Base-by-base conservation (phyloP, 2,797 vertebrate genomes). In the Tiaroga cobitis region DNA sequence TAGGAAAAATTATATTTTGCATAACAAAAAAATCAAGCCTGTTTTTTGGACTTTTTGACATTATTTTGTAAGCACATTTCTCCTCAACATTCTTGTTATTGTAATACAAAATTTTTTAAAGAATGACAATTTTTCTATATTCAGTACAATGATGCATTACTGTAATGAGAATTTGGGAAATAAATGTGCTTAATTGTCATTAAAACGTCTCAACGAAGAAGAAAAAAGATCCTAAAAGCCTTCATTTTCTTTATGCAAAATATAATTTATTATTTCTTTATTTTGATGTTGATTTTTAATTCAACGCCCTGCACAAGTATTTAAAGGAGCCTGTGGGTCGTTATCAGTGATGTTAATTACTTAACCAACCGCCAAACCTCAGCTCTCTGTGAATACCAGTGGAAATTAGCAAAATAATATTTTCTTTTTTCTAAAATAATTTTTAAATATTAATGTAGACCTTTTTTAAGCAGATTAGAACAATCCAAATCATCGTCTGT, bases 381-480 rank as follows among this genome's bases (percentile, higher is more conserved):
- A 81, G 65, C 16, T 8, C 41, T 80, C 79, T 19, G 63, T 8
- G 18, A 13, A 43, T 24, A 63, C 54, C 54, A 74, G 72, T 7
- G 3, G 29, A 49, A 63, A 65, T 65, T 1, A 18, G 24, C 13
- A 5, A 11, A 34, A 37, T 6, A 5, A 37, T 6, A 5, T 63
- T 49, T 54, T 16, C 26, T 65, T 32, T 34, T 75, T 75, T 26
- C 0, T 0, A 16, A 34, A 46, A 34, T n/a, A 11, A 43, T 68
- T 51, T 81, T 69, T 2, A 41, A 81, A 54, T 13, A 29, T 61
- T 61, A 65, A 65, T 59, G 21, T 43, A 56, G 37, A 37, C 21
- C 13, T 69, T 24, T 70, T 81, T 73, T 75, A 19, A 19, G 73
- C 15, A 49, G 56, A 75, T 51, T 19, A 67, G 59, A 51, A 67